phyloP scores from a whole-genome alignment of 2,797 vertebrate genomes.

The Phataginus tricuspis region DNA sequence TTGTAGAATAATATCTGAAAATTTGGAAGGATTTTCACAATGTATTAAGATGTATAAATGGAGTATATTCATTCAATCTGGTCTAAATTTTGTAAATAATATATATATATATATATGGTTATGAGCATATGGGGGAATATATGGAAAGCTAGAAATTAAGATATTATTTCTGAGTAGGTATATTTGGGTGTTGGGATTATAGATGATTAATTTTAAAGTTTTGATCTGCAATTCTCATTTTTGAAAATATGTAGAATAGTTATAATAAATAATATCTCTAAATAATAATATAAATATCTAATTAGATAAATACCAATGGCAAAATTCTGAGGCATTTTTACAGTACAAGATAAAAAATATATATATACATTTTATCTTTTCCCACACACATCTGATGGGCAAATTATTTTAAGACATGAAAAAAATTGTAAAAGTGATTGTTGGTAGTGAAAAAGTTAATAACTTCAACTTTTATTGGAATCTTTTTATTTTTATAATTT shows the following conservation, averaged over 20 bases:
- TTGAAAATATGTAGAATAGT: background rate
- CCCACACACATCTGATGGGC: background rate
- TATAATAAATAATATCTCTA: background rate
- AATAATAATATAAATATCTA: background rate
- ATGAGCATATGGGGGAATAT: background rate
- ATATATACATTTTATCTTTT: background rate
- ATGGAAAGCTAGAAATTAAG: background rate
- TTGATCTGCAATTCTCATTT: background rate
- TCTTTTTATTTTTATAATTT: slow-evolving; percentile 31
- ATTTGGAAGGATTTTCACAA: background rate
- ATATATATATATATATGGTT: background rate
- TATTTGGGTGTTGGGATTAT: background rate
- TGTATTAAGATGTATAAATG: slow-evolving; percentile 15
- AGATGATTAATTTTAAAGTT: background rate
- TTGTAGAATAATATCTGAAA: background rate
- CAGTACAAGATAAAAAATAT: background rate
- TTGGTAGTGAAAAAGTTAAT: background rate
- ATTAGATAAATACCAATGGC: background rate
- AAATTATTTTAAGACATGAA: background rate
- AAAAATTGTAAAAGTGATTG: background rate
- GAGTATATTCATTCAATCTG: background rate
- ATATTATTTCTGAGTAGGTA: background rate
- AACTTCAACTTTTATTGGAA: background rate
- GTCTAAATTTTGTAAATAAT: background rate
- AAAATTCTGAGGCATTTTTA: background rate